Base-by-base conservation (phyloP, 1,140 invertebrate genomes). In the Oncopodura yosiiana region DNA sequence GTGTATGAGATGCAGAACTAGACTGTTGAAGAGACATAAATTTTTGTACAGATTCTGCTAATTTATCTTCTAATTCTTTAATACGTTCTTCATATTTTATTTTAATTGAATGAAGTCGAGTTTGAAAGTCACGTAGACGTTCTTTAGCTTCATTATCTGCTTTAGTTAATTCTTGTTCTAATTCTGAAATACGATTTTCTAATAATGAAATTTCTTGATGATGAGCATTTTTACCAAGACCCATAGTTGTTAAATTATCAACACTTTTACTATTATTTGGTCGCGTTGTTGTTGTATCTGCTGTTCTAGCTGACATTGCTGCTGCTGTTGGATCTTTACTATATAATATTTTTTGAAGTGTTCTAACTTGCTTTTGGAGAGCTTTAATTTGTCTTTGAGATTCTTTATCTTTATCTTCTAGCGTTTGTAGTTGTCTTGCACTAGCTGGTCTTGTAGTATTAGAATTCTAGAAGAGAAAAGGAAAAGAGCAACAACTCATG, bases 311-410 rank as follows among this genome's bases (percentile, higher is more conserved):
- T n/a, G 2, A 27, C 34, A 12, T 41, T 38, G 45, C 21, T 41
- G 51, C 42, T 19, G 45, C 48, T 18, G 8, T 16, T 5, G 49
- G 49, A 49, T 63, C 56, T 54, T 57, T 59, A 42, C 43, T 58
- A 38, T 56, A 62, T 24, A 59, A 38, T 18, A 62, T 62, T 38
- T 52, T 58, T 21, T 63, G 61, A 6, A 63, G 37, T 3, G 61
- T 60, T 24, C 61, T 41, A 3, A 63, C 57, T 57, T 63, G 61
- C 18, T 56, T 57, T 21, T 63, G 49, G 9, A 63, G 51, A 21
- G 23, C 44, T 36, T 37, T 54, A 16, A 63, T 48, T n/a, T 36
- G 46, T 34, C 57, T 56, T 26, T 63, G 57, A 41, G 57, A 60
- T 26, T 63, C 61, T 8, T 49, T 51, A 29, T 63, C 61, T 32